Conservation (phyloP, 2,113 vertebrate genomes). For the Malurus melanocephalus region DNA sequence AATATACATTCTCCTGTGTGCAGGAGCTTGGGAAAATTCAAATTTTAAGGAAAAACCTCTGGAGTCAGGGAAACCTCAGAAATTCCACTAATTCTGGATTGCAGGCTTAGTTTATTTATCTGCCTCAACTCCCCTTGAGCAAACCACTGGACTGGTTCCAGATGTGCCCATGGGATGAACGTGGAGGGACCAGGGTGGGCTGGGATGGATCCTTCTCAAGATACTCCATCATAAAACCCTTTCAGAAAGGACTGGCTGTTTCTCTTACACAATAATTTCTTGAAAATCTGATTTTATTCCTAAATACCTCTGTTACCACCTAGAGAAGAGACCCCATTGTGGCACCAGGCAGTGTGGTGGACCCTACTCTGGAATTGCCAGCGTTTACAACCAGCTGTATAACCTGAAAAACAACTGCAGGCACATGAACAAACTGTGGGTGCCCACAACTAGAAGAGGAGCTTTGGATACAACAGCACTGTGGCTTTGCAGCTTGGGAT, state of each 20-base stretch:
- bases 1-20: background rate
- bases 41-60: background rate
- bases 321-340: background rate
- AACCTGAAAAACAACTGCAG: background rate
- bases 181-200: background rate
- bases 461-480: background rate
- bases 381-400: rapidly evolving
- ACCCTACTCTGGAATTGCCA: background rate
- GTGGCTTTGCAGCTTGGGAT: background rate
- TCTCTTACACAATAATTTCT: background rate
- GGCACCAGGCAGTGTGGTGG: background rate
- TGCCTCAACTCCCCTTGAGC: background rate
- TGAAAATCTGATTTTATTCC: background rate
- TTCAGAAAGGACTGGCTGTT: background rate
- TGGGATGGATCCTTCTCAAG: background rate
- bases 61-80: background rate
- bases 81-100: background rate
- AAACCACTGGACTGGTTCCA: background rate
- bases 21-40: background rate
- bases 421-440: background rate
- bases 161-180: background rate
- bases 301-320: background rate
- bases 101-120: background rate
- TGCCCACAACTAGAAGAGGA: background rate
- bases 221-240: background rate